Percentiles rank a stretch among this genome's conserved stretches.
Conservation (phyloP, 1,140 invertebrate genomes). For the Drosophila pseudoananassae region DNA sequence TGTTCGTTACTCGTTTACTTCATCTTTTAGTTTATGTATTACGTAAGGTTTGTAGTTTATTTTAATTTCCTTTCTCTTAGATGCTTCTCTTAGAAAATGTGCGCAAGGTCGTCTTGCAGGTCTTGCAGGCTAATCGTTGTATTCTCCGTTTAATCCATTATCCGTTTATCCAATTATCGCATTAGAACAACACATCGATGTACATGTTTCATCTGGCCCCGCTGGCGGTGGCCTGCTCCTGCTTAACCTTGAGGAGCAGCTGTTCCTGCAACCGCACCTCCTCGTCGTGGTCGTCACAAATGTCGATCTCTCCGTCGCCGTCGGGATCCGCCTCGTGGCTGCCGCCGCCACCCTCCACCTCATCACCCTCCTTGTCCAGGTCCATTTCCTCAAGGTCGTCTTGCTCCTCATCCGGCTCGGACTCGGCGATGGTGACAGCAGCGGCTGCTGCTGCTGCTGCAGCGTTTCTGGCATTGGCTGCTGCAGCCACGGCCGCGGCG, state of each 20-base stretch:
- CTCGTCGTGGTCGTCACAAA: slow-evolving; percentile 76
- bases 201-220: slow-evolving; percentile 81
- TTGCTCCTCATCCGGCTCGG: slow-evolving; percentile 59
- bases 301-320: slow-evolving; percentile 68
- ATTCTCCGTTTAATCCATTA: background rate
- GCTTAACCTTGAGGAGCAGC: slow-evolving; percentile 71
- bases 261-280: slow-evolving; percentile 60
- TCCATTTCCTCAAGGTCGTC: slow-evolving; percentile 51
- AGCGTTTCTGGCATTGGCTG: slow-evolving; percentile 62
- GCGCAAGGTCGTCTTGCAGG: background rate
- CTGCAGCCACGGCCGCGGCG: slow-evolving; percentile 67
- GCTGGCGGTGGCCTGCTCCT: slow-evolving; percentile 53
- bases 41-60: background rate
- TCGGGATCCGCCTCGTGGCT: slow-evolving; percentile 33
- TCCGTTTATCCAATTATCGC: background rate
- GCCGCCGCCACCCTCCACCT: slow-evolving; percentile 18
- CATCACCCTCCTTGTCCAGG: slow-evolving; percentile 47
- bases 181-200: slow-evolving; percentile 77
- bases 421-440: slow-evolving; percentile 51
- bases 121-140: slow-evolving; percentile 2
- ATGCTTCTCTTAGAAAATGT: background rate
- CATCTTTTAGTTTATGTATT: slow-evolving; percentile 13
- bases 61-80: background rate
- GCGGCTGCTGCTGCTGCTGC: slow-evolving; percentile 59
- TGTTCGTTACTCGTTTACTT: slow-evolving; percentile 31